These are phyloP conservation scores for Ctenopoma kingsleyae DNA, from an alignment of 2,797 vertebrate species.

Conservation along the genomic window DNA sequence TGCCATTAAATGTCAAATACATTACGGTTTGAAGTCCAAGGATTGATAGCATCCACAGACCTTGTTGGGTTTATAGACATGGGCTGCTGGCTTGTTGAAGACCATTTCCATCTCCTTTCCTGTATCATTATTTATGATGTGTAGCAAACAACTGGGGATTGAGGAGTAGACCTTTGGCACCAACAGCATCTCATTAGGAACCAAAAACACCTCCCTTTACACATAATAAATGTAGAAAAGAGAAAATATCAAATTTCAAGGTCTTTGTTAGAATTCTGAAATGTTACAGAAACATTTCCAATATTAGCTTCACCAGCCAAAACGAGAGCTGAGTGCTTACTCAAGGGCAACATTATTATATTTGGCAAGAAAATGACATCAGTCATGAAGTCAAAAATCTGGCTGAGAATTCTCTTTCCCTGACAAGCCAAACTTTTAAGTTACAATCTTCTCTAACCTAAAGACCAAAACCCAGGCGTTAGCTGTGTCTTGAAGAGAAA, in stretches of 20 bases:
- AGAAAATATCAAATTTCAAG: conserved; percentile 9
- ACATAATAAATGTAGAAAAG: conserved; percentile 10
- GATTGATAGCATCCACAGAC: conserved; percentile 67
- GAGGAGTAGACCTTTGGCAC: conserved; percentile 86
- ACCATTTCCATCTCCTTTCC: conserved; percentile 86
- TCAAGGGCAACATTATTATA: conserved; percentile 1
- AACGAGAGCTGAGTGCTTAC: background rate
- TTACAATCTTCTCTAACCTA: conserved; percentile 81
- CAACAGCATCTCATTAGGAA: conserved; percentile 88
- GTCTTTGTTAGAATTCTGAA: background rate
- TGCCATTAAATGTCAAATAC: background rate
- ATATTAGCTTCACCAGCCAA: background rate
- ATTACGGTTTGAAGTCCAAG: background rate
- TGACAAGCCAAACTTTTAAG: conserved; percentile 9
- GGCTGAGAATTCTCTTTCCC: background rate
- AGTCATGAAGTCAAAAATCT: background rate
- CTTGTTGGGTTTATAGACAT: conserved; percentile 90
- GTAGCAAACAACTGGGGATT: conserved; percentile 84
- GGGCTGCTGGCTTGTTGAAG: conserved; percentile 84
- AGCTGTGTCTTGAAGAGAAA: conserved; percentile 81
- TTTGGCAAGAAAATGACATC: background rate
- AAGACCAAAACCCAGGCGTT: conserved; percentile 91
- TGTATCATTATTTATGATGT: conserved; percentile 93
- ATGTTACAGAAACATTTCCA: background rate
- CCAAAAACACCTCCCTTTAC: conserved; percentile 89